A percentile compares a stretch with the other conserved stretches of the same genome.
Conservation (phyloP, 2,888 invertebrate genomes). For the Heliothis peltigera region DNA sequence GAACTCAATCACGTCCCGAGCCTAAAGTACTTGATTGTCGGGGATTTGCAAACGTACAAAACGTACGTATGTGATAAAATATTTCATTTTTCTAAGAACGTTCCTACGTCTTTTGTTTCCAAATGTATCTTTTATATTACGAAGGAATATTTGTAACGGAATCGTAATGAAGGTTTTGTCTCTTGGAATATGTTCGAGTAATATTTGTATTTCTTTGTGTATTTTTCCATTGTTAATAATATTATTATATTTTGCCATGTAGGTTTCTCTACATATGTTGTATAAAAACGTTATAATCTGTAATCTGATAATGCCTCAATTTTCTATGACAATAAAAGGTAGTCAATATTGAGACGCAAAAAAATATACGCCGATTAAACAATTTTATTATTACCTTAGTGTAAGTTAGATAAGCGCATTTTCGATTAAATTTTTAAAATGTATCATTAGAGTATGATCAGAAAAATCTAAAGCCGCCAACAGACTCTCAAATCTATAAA, state of each 20-base stretch:
- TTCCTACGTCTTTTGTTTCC: conserved; percentile 35
- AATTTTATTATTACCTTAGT: no score
- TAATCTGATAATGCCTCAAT: no score
- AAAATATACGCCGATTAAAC: no score
- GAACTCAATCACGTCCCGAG: conserved; percentile 56
- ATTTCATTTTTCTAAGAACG: conserved; percentile 45
- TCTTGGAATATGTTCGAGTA: conserved; percentile 11
- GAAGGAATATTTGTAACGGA: conserved; percentile 21
- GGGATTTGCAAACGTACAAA: conserved; percentile 57
- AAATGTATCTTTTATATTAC: conserved; percentile 11
- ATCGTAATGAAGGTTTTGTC: conserved; percentile 18
- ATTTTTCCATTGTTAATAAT: background rate
- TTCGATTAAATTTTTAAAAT: no score
- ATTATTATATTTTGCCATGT: background rate
- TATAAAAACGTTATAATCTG: background rate
- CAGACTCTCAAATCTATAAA: background rate
- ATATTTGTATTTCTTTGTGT: background rate
- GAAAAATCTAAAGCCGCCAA: background rate
- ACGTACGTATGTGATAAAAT: conserved; percentile 37
- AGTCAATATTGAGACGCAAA: no score
- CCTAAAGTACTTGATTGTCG: conserved; percentile 55
- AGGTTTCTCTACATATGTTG: background rate
- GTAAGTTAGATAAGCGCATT: no score
- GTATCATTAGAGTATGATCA: background rate
- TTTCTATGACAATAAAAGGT: no score